Percentiles rank a stretch among this genome's conserved stretches.
These are phyloP conservation scores for Amiota minor DNA, from an alignment of 2,888 invertebrate genomes.

Conservation along the genomic window DNA sequence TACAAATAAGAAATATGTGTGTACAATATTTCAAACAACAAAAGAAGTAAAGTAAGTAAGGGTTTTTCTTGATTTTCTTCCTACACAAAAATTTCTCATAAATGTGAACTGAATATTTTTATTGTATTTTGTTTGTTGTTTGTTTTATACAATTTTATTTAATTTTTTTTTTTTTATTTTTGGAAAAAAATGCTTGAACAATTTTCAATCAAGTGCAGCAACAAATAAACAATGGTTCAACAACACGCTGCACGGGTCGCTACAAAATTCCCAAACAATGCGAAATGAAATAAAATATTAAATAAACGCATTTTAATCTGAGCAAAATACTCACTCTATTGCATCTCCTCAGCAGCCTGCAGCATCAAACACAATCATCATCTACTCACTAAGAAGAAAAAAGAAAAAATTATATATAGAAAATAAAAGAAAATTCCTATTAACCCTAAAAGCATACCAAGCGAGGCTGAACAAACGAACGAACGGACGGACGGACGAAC, in stretches of 20 bases:
- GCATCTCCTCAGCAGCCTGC: background rate
- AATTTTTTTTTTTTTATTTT: background rate
- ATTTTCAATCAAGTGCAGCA: slow-evolving; percentile 18
- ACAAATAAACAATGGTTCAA: background rate
- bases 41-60: too few relatives aligned
- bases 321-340: background rate
- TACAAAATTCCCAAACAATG: slow-evolving; percentile 12
- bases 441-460: slow-evolving; percentile 15
- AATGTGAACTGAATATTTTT: background rate
- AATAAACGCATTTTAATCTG: slow-evolving; percentile 16
- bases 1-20: too few relatives aligned
- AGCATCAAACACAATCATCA: background rate
- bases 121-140: background rate
- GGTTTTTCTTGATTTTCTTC: too few relatives aligned
- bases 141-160: background rate
- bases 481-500: background rate
- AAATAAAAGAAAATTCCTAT: slow-evolving; percentile 1
- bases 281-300: slow-evolving; percentile 8
- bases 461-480: background rate
- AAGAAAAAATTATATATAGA: too few relatives aligned
- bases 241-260: background rate
- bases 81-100: too few relatives aligned
- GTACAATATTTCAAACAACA: too few relatives aligned
- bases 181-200: background rate
- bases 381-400: too few relatives aligned